phyloP scores from a whole-genome alignment of 2,113 vertebrate species.

The Semnornis frantzii region DNA sequence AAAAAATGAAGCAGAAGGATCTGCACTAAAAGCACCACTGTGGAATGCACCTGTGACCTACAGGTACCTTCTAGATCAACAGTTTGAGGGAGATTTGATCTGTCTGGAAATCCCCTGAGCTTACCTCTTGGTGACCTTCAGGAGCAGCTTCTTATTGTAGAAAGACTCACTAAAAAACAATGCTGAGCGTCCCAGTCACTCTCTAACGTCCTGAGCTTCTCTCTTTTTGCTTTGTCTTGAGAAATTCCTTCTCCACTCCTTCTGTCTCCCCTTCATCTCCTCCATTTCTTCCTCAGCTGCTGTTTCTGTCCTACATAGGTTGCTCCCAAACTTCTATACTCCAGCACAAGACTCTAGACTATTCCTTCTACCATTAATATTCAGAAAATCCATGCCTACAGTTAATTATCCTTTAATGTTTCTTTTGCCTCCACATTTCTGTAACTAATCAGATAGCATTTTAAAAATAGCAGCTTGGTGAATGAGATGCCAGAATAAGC shows the following conservation, averaged over 20 bases:
- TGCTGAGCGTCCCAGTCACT: background rate
- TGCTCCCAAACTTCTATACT: background rate
- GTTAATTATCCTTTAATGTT: background rate
- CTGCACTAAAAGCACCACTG: background rate
- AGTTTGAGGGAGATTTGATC: background rate
- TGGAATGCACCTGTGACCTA: background rate
- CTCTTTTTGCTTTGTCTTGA: background rate
- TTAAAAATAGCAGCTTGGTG: background rate
- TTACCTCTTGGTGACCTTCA: background rate
- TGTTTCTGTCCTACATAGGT: background rate
- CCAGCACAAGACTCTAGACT: background rate
- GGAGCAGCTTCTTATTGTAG: background rate
- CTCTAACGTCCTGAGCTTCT: background rate
- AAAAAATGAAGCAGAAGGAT: background rate
- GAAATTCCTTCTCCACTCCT: background rate
- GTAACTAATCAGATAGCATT: background rate
- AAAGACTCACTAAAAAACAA: background rate
- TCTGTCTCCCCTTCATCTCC: background rate
- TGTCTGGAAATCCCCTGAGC: background rate
- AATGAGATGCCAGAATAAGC: background rate
- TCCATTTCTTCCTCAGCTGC: background rate
- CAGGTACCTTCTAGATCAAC: background rate
- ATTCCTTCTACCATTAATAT: background rate
- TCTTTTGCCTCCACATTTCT: background rate
- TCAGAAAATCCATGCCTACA: background rate